phyloP scores from a whole-genome alignment of 2,797 vertebrate species.

The Decapterus maruadsi region DNA sequence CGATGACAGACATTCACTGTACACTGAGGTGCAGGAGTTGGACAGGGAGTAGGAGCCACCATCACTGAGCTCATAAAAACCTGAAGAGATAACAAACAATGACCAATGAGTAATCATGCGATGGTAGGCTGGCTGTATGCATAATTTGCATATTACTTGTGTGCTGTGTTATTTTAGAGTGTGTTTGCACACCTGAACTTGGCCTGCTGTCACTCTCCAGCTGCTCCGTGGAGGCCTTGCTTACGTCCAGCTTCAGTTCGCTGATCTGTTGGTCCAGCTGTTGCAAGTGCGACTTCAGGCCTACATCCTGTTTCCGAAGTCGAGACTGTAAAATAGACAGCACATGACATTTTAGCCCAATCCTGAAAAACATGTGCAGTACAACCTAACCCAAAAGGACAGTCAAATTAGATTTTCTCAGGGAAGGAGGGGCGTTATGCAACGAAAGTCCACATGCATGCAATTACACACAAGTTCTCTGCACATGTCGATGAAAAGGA shows the following conservation, averaged over 20 bases:
- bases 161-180: neutral
- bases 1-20: slow-evolving; percentile 90
- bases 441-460: neutral
- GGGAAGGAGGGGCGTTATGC: neutral
- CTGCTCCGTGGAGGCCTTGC: slow-evolving; percentile 88
- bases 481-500: slow-evolving; percentile 1
- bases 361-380: neutral
- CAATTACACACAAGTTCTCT: slow-evolving; percentile 8
- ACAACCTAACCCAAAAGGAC: neutral
- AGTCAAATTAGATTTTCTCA: slow-evolving; percentile 8
- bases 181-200: slow-evolving; percentile 90
- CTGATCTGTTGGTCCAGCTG: slow-evolving; percentile 94
- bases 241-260: slow-evolving; percentile 91
- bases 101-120: slow-evolving; percentile 11
- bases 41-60: slow-evolving; percentile 94
- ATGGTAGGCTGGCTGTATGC: neutral
- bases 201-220: slow-evolving; percentile 95
- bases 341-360: slow-evolving; percentile 15
- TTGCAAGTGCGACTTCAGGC: slow-evolving; percentile 93
- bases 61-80: slow-evolving; percentile 97
- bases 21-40: slow-evolving; percentile 95
- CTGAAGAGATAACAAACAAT: slow-evolving; percentile 73
- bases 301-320: slow-evolving; percentile 91
- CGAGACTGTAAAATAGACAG: slow-evolving; percentile 83
- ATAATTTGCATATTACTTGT: neutral